Percentiles rank a stretch among this genome's conserved stretches.
phyloP scores from a whole-genome alignment of 2,888 invertebrate genomes.

The Agonopterix alstromeriana region DNA sequence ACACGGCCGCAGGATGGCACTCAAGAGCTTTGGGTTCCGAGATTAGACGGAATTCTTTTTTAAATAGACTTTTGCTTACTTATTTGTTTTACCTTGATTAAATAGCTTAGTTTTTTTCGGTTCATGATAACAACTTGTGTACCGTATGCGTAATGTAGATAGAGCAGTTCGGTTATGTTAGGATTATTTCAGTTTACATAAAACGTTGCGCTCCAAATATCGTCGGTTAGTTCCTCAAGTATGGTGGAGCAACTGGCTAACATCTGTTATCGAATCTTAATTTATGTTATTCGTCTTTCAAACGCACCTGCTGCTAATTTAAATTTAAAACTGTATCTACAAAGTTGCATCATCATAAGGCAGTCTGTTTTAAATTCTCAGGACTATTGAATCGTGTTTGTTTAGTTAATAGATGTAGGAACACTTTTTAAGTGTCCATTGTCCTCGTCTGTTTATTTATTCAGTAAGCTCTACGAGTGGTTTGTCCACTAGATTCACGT shows the following conservation, averaged over 20 bases:
- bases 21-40: constrained; percentile 50
- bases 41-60: constrained; percentile 49
- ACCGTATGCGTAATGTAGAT: not conserved
- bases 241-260: constrained; percentile 56
- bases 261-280: constrained; percentile 68
- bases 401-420: constrained; percentile 47
- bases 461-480: constrained; percentile 41
- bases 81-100: constrained; percentile 45
- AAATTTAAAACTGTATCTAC: constrained; percentile 35
- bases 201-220: constrained; percentile 50
- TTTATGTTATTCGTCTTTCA: constrained; percentile 68
- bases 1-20: constrained; percentile 45
- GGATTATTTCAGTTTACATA: constrained; percentile 51
- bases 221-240: constrained; percentile 46
- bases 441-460: constrained; percentile 32
- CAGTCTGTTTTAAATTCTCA: constrained; percentile 28
- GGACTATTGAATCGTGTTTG: constrained; percentile 30
- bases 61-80: constrained; percentile 44
- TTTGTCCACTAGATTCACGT: constrained; percentile 52
- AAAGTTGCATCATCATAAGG: constrained; percentile 13
- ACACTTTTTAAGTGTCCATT: constrained; percentile 42
- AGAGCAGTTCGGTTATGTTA: not conserved
- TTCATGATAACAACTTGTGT: constrained; percentile 7
- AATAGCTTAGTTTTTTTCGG: constrained; percentile 26
- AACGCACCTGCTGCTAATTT: constrained; percentile 58